phyloP scores from a whole-genome alignment of 2,113 vertebrate genomes.

The Salvelinus namaycush region DNA sequence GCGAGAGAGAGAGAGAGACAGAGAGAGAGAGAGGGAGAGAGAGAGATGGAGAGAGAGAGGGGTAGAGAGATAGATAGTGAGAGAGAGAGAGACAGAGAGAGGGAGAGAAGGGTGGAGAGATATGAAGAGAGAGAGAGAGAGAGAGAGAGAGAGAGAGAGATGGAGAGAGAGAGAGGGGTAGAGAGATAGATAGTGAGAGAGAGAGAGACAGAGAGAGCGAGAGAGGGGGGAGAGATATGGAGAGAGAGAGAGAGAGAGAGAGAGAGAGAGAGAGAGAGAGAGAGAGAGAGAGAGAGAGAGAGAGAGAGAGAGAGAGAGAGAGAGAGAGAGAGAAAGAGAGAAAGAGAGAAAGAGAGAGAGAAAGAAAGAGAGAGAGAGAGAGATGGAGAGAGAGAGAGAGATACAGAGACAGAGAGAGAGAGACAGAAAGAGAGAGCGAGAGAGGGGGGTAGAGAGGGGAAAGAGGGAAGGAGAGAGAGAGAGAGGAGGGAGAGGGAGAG shows the following conservation, averaged over 20 bases:
- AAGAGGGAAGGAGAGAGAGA: conserved; percentile 23
- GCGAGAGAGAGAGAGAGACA: background rate
- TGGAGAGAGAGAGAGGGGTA: conserved; percentile 22
- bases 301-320: background rate
- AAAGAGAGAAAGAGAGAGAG: too few relatives aligned
- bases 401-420: background rate
- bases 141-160: background rate
- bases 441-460: background rate
- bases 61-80: background rate
- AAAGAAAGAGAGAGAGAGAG: background rate
- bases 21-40: background rate
- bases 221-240: too few relatives aligned
- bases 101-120: conserved; percentile 17
- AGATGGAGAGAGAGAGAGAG: conserved; percentile 24
- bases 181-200: background rate
- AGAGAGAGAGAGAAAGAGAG: background rate
- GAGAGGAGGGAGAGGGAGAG: conserved; percentile 25
- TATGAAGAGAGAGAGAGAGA: too few relatives aligned
- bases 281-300: conserved; percentile 5
- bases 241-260: conserved; percentile 31
- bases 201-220: conserved; percentile 40
- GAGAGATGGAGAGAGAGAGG: too few relatives aligned
- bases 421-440: too few relatives aligned
- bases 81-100: too few relatives aligned
- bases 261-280: conserved; percentile 50